Evolutionary conservation across 2,888 invertebrate species (phyloP).

Genomic region (Sesia bembeciformis): DNA sequence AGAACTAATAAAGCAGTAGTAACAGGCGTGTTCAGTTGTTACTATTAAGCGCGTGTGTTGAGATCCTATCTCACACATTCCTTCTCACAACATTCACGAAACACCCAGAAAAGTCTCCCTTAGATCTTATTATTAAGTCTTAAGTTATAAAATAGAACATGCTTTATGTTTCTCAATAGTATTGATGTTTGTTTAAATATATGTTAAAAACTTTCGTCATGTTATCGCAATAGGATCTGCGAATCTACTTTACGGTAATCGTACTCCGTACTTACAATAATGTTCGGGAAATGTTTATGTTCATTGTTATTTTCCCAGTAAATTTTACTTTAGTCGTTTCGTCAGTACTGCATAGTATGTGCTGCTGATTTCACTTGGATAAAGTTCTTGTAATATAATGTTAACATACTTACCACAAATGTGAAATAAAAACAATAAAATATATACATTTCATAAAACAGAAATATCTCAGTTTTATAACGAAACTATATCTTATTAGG

Average conservation of each 20-base stretch:
- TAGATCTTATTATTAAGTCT: too few species aligned
- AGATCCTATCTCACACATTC: constrained; percentile 27
- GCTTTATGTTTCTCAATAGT: not conserved
- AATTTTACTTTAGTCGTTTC: constrained; percentile 22
- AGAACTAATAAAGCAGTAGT: constrained; percentile 34
- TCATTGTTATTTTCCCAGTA: constrained; percentile 28
- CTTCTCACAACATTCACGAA: not conserved
- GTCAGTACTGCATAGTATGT: constrained; percentile 12
- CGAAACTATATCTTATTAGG: too few species aligned
- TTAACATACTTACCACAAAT: too few species aligned
- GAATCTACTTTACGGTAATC: constrained; percentile 58
- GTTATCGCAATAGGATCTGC: constrained; percentile 52
- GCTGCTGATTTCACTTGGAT: constrained; percentile 10
- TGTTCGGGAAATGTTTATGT: constrained; percentile 32
- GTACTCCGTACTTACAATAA: constrained; percentile 29
- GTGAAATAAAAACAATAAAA: too few species aligned
- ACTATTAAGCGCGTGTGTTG: constrained; percentile 32
- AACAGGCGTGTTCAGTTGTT: constrained; percentile 38
- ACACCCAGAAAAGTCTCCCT: too few species aligned
- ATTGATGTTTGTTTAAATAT: constrained; percentile 13
- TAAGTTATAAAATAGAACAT: too few species aligned
- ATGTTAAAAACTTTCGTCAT: constrained; percentile 53
- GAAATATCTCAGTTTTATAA: too few species aligned
- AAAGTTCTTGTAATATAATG: not conserved
- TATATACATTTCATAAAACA: too few species aligned